Conservation (phyloP, 2,888 invertebrate species). For the Cataglyphis livida region DNA sequence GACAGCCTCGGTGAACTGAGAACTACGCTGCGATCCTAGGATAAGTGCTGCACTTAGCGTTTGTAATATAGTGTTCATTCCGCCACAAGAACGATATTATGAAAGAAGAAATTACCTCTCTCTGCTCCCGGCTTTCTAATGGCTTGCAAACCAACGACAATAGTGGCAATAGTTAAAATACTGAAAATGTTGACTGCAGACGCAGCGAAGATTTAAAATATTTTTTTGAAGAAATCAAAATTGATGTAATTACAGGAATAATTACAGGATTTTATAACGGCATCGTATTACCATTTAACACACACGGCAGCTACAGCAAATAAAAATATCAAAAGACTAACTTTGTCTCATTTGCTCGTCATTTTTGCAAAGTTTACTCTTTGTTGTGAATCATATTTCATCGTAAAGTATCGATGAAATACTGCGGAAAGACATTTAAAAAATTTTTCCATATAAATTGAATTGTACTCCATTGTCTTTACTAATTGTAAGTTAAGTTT, state of each 20-base stretch:
- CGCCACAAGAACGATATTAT: not conserved
- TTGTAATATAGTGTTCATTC: constrained; percentile 14
- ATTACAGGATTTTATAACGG: constrained; percentile 68
- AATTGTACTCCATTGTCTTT: not conserved
- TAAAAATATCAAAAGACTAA: constrained; percentile 59
- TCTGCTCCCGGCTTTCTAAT: not conserved
- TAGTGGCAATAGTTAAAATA: constrained; percentile 6
- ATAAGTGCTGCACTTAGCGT: constrained; percentile 7
- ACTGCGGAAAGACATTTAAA: not conserved
- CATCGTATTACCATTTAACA: constrained; percentile 62
- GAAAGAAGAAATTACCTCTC: not conserved
- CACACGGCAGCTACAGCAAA: constrained; percentile 60
- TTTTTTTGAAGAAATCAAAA: constrained; percentile 58
- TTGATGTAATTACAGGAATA: constrained; percentile 57
- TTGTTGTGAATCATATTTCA: constrained; percentile 50
- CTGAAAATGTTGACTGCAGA: not conserved
- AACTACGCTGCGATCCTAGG: constrained; percentile 21
- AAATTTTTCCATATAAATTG: not conserved
- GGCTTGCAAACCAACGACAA: not conserved
- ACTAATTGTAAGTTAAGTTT: not conserved
- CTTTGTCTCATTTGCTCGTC: constrained; percentile 15
- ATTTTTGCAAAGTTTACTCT: constrained; percentile 35
- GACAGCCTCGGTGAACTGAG: constrained; percentile 19
- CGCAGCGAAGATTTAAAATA: not conserved
- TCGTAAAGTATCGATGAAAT: constrained; percentile 30